Percentiles rank a stretch among this genome's conserved stretches.
These are phyloP conservation scores for Esox masquinongy DNA, from an alignment of 2,797 vertebrate genomes.

Conservation along the genomic window DNA sequence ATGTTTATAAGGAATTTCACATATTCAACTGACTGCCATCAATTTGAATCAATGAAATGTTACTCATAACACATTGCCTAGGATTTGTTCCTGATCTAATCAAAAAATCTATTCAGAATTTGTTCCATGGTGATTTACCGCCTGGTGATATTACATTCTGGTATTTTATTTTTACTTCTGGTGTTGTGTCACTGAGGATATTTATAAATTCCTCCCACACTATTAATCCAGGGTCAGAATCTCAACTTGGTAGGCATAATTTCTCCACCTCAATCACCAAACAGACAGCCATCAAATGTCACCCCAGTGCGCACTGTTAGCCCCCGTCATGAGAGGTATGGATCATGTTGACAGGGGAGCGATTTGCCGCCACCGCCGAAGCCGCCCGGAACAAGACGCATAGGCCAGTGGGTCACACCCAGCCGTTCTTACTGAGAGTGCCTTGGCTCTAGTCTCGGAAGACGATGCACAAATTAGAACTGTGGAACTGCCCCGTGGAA, in stretches of 20 bases:
- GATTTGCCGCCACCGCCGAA: background rate
- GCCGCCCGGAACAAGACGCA: slow-evolving; percentile 8
- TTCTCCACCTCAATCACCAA: slow-evolving; percentile 10
- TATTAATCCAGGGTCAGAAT: slow-evolving; percentile 17
- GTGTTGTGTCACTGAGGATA: background rate
- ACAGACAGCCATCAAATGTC: slow-evolving; percentile 11
- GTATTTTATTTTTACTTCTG: background rate
- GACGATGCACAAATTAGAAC: slow-evolving; percentile 37
- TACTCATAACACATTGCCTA: background rate
- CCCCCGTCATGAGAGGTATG: background rate
- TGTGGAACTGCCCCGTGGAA: slow-evolving; percentile 40
- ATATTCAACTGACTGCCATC: background rate
- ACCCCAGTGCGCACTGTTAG: background rate
- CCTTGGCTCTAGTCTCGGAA: slow-evolving; percentile 18
- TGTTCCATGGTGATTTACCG: background rate
- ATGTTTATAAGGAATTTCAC: background rate
- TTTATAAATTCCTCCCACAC: background rate
- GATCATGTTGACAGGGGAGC: slow-evolving; percentile 2
- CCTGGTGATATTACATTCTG: background rate
- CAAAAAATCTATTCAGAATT: background rate
- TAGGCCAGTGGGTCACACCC: slow-evolving; percentile 1
- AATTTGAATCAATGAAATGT: background rate
- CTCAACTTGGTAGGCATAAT: background rate
- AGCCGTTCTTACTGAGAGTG: slow-evolving; percentile 11
- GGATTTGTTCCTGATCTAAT: background rate